Conservation (phyloP, 2,113 vertebrate species). For the Tragelaphus buxtoni region DNA sequence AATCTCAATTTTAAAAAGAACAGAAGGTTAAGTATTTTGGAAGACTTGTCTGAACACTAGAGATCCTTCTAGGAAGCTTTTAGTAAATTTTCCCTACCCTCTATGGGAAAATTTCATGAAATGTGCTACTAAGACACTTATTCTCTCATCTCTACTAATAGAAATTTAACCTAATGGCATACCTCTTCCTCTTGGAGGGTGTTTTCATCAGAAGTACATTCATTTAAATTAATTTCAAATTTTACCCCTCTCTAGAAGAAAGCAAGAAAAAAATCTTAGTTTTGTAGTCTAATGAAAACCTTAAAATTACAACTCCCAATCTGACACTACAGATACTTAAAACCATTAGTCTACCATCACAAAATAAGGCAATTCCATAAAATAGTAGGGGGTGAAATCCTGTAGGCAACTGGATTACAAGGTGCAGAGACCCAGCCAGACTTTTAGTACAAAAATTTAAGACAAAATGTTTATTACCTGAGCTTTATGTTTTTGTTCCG, state of each 20-base stretch:
- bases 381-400: background rate
- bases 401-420: background rate
- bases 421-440: background rate
- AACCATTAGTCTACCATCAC: background rate
- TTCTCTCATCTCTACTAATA: background rate
- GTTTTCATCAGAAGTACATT: constrained; percentile 67
- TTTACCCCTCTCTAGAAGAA: constrained; percentile 87
- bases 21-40: background rate
- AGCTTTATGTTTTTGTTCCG: constrained; percentile 71
- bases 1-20: background rate
- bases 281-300: constrained; percentile 26
- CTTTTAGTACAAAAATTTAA: background rate
- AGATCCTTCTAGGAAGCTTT: background rate
- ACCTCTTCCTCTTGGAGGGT: constrained; percentile 68
- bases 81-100: background rate
- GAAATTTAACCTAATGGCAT: constrained; percentile 1
- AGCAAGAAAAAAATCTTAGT: constrained; percentile 22
- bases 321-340: background rate
- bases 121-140: background rate
- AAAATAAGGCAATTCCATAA: constrained; percentile 1
- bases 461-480: constrained; percentile 77
- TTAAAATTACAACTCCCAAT: background rate
- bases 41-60: background rate
- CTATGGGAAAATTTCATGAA: background rate
- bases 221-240: constrained; percentile 89